Percentiles rank a stretch among this genome's conserved stretches.
Conservation (phyloP, 2,113 vertebrate species). For the Gorsachius goisagi region DNA sequence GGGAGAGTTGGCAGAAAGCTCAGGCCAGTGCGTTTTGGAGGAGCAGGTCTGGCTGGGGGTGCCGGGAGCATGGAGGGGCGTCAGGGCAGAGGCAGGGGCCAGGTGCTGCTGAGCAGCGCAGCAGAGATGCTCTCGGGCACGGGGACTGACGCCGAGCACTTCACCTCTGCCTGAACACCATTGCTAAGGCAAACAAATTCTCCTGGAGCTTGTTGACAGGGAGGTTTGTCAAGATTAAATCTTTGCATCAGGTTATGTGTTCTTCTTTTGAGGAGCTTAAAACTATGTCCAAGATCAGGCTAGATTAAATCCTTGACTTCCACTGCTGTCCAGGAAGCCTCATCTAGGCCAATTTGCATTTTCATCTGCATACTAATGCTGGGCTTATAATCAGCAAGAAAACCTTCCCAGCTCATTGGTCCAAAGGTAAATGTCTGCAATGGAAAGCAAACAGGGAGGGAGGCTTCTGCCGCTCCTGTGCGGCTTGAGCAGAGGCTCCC, state of each 20-base stretch:
- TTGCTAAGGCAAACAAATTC: background rate
- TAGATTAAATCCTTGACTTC: background rate
- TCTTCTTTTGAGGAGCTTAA: conserved; percentile 28
- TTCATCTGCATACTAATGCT: background rate
- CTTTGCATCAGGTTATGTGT: background rate
- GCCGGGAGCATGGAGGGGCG: background rate
- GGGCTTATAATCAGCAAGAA: background rate
- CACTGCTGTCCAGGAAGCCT: background rate
- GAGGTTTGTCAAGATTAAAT: conserved; percentile 12
- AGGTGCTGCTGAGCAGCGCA: background rate
- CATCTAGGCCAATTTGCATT: background rate
- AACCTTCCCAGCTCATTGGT: conserved; percentile 13
- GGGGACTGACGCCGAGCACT: background rate
- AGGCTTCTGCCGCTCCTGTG: background rate
- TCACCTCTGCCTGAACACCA: background rate
- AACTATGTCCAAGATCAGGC: background rate
- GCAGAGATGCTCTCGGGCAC: accelerated
- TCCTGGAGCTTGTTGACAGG: background rate
- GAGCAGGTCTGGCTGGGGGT: accelerated
- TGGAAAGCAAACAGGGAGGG: background rate
- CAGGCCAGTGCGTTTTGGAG: accelerated
- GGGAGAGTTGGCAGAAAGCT: background rate
- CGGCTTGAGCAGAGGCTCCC: background rate
- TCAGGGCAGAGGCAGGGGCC: background rate
- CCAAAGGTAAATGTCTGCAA: conserved; percentile 24